Evolutionary conservation across 2,888 invertebrate genomes (phyloP).

Genomic region (Andrena camellia): DNA sequence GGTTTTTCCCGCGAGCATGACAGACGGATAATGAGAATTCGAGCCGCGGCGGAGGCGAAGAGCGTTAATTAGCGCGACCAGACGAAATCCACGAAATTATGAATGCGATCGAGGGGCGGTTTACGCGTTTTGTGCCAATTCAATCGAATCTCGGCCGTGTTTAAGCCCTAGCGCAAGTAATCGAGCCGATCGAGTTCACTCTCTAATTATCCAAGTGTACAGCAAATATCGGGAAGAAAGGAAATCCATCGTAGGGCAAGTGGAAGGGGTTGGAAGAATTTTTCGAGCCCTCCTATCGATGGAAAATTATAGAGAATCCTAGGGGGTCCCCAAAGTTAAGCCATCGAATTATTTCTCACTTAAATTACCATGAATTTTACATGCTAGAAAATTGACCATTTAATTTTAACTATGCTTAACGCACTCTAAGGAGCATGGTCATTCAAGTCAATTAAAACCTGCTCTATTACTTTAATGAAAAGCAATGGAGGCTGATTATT

Average conservation of each 20-base stretch:
- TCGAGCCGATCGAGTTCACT: conserved; percentile 46
- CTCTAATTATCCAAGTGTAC: conserved; percentile 41
- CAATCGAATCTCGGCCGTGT: conserved; percentile 25
- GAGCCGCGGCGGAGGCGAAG: neutral
- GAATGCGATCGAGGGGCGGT: conserved; percentile 37
- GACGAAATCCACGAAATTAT: conserved; percentile 50
- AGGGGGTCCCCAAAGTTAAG: too few species aligned
- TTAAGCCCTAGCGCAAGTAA: conserved; percentile 28
- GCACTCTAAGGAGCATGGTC: too few species aligned
- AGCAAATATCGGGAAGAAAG: neutral
- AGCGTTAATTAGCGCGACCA: conserved; percentile 46
- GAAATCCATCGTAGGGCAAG: neutral
- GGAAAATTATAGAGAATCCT: too few species aligned
- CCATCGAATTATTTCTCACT: too few species aligned
- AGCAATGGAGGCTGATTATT: too few species aligned
- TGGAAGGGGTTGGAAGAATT: neutral
- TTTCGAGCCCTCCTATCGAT: neutral
- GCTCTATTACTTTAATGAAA: too few species aligned
- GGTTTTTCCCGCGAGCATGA: neutral
- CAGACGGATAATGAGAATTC: conserved; percentile 20
- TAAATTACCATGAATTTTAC: too few species aligned
- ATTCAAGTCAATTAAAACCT: too few species aligned
- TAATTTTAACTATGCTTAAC: too few species aligned
- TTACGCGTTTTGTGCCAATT: conserved; percentile 27
- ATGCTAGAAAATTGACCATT: too few species aligned